Percentiles rank a stretch among this genome's conserved stretches.
phyloP scores from a whole-genome alignment of 2,888 invertebrate genomes.

The Iselma pallidipennis region DNA sequence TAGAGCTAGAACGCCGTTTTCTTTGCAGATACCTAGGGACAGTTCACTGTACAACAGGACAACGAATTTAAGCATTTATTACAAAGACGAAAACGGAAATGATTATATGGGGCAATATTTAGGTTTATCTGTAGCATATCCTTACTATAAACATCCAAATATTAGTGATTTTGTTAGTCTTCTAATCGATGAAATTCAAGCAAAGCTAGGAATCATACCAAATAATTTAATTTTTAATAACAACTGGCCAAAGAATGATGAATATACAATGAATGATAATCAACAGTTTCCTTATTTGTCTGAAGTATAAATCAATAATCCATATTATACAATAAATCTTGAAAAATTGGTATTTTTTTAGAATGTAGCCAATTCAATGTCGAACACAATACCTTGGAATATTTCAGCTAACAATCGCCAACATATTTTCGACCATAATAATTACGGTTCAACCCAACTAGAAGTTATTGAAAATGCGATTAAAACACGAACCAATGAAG shows the following conservation, averaged over 20 bases:
- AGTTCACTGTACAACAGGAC: conserved; percentile 37
- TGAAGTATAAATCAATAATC: conserved; percentile 50
- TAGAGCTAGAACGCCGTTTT: not conserved
- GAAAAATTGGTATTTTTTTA: conserved; percentile 25
- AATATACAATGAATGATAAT: conserved; percentile 46
- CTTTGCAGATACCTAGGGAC: conserved; percentile 30
- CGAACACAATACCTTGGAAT: conserved; percentile 61
- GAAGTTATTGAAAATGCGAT: conserved; percentile 29
- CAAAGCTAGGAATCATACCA: conserved; percentile 24
- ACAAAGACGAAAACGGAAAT: conserved; percentile 30
- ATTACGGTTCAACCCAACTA: conserved; percentile 60
- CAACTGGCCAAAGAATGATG: conserved; percentile 61
- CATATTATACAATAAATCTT: not conserved
- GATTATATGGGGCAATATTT: conserved; percentile 43
- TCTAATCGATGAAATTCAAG: conserved; percentile 27
- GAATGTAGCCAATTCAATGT: conserved; percentile 55
- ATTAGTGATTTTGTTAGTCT: conserved; percentile 37
- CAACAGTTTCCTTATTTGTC: conserved; percentile 58
- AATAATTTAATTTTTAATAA: conserved; percentile 59
- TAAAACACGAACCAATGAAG: conserved; percentile 5
- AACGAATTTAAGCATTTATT: conserved; percentile 39
- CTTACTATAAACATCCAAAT: conserved; percentile 43
- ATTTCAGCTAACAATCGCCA: conserved; percentile 38
- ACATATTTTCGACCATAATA: conserved; percentile 60
- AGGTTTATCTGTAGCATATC: conserved; percentile 45